phyloP scores from a whole-genome alignment of 2,888 invertebrate genomes.

The Hoplodrina blanda region DNA sequence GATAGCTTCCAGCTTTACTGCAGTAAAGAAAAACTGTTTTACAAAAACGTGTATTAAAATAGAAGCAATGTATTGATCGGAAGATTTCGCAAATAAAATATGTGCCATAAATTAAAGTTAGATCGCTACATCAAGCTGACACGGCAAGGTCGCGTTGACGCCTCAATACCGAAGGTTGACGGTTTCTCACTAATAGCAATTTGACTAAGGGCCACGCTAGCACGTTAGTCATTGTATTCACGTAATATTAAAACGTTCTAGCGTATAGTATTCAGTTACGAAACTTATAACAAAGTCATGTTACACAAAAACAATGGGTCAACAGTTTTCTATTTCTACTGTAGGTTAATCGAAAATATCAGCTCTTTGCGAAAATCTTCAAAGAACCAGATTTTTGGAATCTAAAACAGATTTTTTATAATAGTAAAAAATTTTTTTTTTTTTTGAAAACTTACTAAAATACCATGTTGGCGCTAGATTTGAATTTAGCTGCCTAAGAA shows the following conservation, averaged over 20 bases:
- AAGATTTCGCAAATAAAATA: conserved; percentile 56
- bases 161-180: conserved; percentile 51
- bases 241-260: conserved; percentile 35
- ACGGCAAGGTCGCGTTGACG: conserved; percentile 68
- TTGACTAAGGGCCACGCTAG: conserved; percentile 42
- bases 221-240: conserved; percentile 45
- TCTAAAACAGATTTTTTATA: too few species aligned
- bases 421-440: too few species aligned
- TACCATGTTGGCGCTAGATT: too few species aligned
- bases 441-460: too few species aligned
- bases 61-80: conserved; percentile 38
- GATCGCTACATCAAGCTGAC: conserved; percentile 62
- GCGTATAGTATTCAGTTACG: conserved; percentile 30
- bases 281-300: conserved; percentile 38
- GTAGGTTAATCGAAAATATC: neutral
- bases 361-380: neutral
- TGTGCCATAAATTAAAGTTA: conserved; percentile 48
- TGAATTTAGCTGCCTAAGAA: too few species aligned
- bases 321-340: conserved; percentile 11
- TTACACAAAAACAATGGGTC: conserved; percentile 24
- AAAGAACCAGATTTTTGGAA: neutral
- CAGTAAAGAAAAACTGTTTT: conserved; percentile 5
- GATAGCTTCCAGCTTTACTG: conserved; percentile 38
- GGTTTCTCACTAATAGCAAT: conserved; percentile 53
- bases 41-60: conserved; percentile 6